These are phyloP conservation scores for Syngnathus rostellatus DNA, from an alignment of 2,797 vertebrate species.

Conservation along the genomic window DNA sequence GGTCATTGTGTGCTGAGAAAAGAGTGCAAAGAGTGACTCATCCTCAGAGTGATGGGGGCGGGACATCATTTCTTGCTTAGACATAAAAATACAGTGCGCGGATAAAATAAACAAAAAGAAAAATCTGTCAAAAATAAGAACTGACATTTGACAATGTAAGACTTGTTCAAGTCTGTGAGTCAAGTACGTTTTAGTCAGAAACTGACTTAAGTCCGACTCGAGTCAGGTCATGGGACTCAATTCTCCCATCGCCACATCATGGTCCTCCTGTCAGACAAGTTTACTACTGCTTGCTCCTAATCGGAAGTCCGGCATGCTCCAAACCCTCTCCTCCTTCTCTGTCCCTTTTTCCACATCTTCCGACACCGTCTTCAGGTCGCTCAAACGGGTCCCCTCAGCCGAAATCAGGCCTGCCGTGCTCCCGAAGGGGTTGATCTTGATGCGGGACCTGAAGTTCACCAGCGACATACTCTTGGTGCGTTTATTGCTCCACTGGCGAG, in stretches of 20 bases:
- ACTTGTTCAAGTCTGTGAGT: too few species aligned
- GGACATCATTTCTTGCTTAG: background rate
- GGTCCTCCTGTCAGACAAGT: conserved; percentile 40
- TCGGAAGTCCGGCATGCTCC: conserved; percentile 92
- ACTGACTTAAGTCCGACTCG: background rate
- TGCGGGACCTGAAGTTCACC: conserved; percentile 77
- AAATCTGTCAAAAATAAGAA: background rate
- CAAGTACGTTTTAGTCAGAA: background rate
- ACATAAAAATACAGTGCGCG: background rate
- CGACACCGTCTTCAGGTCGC: conserved; percentile 81
- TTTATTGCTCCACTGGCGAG: conserved; percentile 84
- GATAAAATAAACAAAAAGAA: background rate
- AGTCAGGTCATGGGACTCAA: background rate
- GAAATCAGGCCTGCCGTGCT: conserved; percentile 80
- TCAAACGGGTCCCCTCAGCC: conserved; percentile 58
- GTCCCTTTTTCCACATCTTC: conserved; percentile 82
- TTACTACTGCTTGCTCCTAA: conserved; percentile 48
- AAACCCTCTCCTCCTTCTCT: conserved; percentile 66
- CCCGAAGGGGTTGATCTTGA: conserved; percentile 86
- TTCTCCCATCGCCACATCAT: background rate
- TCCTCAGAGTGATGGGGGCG: background rate
- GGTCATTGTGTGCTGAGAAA: background rate
- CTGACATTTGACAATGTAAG: too few species aligned
- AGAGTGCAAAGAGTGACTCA: conserved; percentile 9
- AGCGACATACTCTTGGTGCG: conserved; percentile 77